Evolutionary conservation across 1,140 invertebrate genomes (phyloP).

Genomic region (Riptortus pedestris): DNA sequence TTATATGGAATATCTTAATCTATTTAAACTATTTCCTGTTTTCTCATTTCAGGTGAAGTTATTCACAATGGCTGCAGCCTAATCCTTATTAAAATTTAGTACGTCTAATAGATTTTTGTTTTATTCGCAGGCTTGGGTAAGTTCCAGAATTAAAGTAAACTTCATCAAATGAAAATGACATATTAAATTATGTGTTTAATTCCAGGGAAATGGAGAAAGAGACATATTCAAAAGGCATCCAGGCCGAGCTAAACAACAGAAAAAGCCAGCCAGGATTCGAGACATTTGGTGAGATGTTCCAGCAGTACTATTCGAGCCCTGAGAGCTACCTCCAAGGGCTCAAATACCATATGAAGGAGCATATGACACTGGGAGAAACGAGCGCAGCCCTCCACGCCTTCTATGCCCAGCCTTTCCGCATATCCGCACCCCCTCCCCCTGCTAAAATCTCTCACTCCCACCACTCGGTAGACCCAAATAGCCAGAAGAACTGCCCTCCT

Average conservation of each 20-base stretch:
- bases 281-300: neutral
- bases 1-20: too few species aligned
- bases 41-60: too few species aligned
- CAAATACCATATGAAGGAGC: neutral
- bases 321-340: neutral
- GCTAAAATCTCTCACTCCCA: neutral
- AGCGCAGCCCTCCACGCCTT: neutral
- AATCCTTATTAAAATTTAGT: too few species aligned
- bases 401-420: neutral
- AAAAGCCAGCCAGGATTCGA: neutral
- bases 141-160: too few species aligned
- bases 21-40: too few species aligned
- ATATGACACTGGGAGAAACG: neutral
- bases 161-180: too few species aligned
- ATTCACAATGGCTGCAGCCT: too few species aligned
- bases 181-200: too few species aligned
- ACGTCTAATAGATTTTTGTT: too few species aligned
- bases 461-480: neutral
- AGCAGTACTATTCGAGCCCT: neutral
- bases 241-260: neutral
- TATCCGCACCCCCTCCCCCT: neutral
- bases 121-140: too few species aligned
- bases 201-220: constrained; percentile 13
- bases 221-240: neutral
- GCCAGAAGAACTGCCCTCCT: neutral